A percentile compares a stretch with the other conserved stretches of the same genome.
Conservation (phyloP, 2,113 vertebrate species). For the Cebidichthys violaceus region DNA sequence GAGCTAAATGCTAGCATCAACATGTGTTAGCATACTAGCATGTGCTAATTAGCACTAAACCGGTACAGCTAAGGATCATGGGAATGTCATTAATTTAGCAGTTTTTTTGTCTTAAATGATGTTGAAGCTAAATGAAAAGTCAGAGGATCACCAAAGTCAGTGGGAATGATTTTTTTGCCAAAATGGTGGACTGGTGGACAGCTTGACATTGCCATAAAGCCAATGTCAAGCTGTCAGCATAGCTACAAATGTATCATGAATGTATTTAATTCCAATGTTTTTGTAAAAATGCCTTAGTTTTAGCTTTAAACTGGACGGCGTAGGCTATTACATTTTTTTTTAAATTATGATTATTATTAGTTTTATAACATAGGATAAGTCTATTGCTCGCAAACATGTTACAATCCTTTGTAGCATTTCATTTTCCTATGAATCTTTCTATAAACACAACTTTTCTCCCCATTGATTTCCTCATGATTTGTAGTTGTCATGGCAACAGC, state of each 20-base stretch:
- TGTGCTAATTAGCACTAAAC: not conserved
- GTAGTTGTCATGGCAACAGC: slow-evolving; percentile 84
- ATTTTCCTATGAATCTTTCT: not conserved
- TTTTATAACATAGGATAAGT: not conserved
- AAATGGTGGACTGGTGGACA: too few relatives aligned
- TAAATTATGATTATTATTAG: not conserved
- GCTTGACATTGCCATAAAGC: too few relatives aligned
- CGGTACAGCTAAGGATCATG: not conserved
- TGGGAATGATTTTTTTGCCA: not conserved
- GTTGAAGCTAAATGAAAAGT: not conserved
- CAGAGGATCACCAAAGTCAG: not conserved
- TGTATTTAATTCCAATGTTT: too few relatives aligned
- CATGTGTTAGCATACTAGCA: too few relatives aligned
- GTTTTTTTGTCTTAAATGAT: not conserved
- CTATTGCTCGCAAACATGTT: not conserved
- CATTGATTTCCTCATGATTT: slow-evolving; percentile 31
- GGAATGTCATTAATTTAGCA: not conserved
- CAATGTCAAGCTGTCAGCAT: too few relatives aligned
- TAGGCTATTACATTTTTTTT: too few relatives aligned
- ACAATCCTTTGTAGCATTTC: not conserved
- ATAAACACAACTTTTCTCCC: slow-evolving; percentile 42
- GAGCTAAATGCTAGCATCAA: not conserved
- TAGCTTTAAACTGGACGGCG: too few relatives aligned
- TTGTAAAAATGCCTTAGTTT: too few relatives aligned
- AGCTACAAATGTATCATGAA: too few relatives aligned